These are phyloP conservation scores for Seriola quinqueradiata DNA, from an alignment of 2,113 vertebrate genomes.

Conservation along the genomic window DNA sequence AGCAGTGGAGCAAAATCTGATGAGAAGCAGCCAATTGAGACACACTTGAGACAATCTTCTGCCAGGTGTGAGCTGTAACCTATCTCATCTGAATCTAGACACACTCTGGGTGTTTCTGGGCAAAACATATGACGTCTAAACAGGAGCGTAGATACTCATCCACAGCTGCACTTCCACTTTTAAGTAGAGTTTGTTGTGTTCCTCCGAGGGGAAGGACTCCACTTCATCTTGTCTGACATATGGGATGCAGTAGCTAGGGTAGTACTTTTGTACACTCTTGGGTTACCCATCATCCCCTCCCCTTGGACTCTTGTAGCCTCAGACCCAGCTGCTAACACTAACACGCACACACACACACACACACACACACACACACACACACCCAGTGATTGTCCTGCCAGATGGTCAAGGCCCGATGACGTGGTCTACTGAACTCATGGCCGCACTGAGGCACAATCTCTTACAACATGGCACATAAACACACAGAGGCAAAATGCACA, in stretches of 20 bases:
- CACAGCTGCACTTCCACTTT: conserved; percentile 19
- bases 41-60: conserved; percentile 1
- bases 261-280: conserved; percentile 44
- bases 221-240: conserved; percentile 58
- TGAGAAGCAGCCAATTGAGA: conserved; percentile 4
- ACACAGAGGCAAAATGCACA: conserved; percentile 4
- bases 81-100: neutral
- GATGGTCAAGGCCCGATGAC: conserved; percentile 75
- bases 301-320: conserved; percentile 33
- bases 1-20: neutral
- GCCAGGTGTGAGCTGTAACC: conserved; percentile 6
- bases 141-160: neutral
- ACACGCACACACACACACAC: conserved; percentile 26
- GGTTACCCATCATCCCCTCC: conserved; percentile 51
- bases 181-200: conserved; percentile 26
- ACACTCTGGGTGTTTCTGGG: neutral
- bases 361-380: conserved; percentile 31
- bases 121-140: conserved; percentile 4
- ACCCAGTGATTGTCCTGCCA: conserved; percentile 70
- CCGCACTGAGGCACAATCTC: conserved; percentile 64
- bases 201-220: conserved; percentile 14
- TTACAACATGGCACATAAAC: conserved; percentile 56
- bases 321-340: conserved; percentile 41
- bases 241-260: conserved; percentile 42
- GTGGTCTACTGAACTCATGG: conserved; percentile 65